Base-by-base conservation (phyloP, 1,140 invertebrate genomes). In the Copidosoma floridanum region DNA sequence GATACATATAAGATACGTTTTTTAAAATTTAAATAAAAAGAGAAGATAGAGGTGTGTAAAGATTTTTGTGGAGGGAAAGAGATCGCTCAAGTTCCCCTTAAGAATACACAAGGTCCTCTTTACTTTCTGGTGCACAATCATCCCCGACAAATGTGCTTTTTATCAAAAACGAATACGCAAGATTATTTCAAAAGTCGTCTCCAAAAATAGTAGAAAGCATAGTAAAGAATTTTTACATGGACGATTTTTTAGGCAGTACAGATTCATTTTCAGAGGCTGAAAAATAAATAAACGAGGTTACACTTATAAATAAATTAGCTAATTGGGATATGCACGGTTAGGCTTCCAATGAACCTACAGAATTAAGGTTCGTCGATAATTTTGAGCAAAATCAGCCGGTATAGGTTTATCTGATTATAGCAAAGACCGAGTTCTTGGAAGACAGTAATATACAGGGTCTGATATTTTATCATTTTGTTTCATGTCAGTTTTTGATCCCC, bases 121-220 rank as follows among this genome's bases (percentile, higher is more conserved):
- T 48, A 3, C 16, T 48, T 3, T 48, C 29, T 29, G 46, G 46
- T n/a, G 46, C 26, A 18, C 8, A 11, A 29, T 48, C 46, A 2
- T 48, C 46, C 3, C 46, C 46, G 5, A 18, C 14, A 12, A 4
- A 12, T 12, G 46, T 26, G 11, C n/a, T 69, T n/a, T 66, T 53
- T 57, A 63, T 77, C 0, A 65, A 68, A n/a, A 63, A 75, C 35
- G 44, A 37, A 18, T 67, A 69, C 24, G 64, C 65, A 1, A 14
- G 20, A 35, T 11, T 5, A 24, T 27, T 35, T 26, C 11, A 10
- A 41, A 12, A 4, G 2, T 3, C 18, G 0, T n/a, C 37, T 52
- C 27, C 55, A n/a, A 20, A 47, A 10, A 27, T 27, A 3, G 46
- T 20, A 0, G 10, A 2, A 7, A 41, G 47, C 2, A 37, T 63